phyloP scores from a whole-genome alignment of 2,113 vertebrate genomes.

The Rhizomys pruinosus region DNA sequence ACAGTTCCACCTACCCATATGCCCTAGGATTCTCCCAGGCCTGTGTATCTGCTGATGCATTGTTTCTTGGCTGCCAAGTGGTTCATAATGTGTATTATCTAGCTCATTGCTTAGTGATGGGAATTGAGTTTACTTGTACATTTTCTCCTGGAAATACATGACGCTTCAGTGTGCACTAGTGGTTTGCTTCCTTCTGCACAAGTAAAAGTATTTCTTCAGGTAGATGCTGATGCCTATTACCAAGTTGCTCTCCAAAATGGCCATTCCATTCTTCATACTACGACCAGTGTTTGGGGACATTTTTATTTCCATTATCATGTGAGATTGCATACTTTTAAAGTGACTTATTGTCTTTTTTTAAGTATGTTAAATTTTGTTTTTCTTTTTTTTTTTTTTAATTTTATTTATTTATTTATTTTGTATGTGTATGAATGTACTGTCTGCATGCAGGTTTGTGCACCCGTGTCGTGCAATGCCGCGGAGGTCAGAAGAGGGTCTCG shows the following conservation, averaged over 20 bases:
- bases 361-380: background rate
- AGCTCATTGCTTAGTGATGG: background rate
- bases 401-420: no score
- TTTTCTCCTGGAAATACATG: background rate
- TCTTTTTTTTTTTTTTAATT: no score
- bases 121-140: background rate
- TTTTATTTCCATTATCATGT: background rate
- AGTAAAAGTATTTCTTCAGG: background rate
- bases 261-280: background rate
- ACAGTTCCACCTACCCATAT: background rate
- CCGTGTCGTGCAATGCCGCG: no score
- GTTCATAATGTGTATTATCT: background rate
- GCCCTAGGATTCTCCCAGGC: background rate
- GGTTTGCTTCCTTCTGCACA: background rate
- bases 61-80: background rate
- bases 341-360: background rate
- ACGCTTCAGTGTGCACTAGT: background rate
- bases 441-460: no score
- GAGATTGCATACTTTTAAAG: background rate
- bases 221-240: background rate
- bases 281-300: background rate
- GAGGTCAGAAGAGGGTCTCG: no score
- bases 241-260: background rate
- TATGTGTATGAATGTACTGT: no score
- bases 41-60: background rate